phyloP scores from a whole-genome alignment of 2,888 invertebrate species.

The Phengaris arion region DNA sequence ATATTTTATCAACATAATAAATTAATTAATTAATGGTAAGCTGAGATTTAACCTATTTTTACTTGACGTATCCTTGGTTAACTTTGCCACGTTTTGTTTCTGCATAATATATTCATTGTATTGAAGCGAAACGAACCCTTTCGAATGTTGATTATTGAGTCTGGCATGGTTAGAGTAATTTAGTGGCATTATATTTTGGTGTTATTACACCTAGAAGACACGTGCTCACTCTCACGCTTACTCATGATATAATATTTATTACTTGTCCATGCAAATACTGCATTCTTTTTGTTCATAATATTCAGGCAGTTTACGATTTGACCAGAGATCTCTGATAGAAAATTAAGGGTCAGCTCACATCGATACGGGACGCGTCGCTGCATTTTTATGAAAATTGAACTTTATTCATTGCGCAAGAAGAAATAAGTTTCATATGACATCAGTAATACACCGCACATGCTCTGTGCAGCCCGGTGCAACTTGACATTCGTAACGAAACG shows the following conservation, averaged over 20 bases:
- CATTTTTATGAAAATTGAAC: no score
- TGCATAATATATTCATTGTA: not conserved
- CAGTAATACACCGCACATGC: no score
- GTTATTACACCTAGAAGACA: slow-evolving; percentile 40
- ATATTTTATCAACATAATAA: no score
- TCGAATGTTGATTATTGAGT: slow-evolving; percentile 30
- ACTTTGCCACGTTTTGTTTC: not conserved
- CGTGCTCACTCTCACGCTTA: slow-evolving; percentile 36
- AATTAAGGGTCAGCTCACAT: not conserved
- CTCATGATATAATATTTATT: slow-evolving; percentile 32
- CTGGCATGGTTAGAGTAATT: slow-evolving; percentile 40
- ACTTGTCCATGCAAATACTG: not conserved
- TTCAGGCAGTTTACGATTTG: not conserved
- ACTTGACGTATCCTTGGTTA: no score
- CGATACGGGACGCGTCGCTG: no score
- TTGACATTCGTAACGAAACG: no score
- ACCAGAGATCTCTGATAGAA: not conserved
- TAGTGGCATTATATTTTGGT: slow-evolving; percentile 45
- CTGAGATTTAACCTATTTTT: no score
- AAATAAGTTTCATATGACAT: no score
- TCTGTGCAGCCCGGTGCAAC: no score
- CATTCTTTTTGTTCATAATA: not conserved
- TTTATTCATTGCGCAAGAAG: no score
- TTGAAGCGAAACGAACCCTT: slow-evolving; percentile 29
- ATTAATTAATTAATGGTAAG: no score